phyloP scores from a whole-genome alignment of 2,113 vertebrate species.

The Gobiocypris rarus region DNA sequence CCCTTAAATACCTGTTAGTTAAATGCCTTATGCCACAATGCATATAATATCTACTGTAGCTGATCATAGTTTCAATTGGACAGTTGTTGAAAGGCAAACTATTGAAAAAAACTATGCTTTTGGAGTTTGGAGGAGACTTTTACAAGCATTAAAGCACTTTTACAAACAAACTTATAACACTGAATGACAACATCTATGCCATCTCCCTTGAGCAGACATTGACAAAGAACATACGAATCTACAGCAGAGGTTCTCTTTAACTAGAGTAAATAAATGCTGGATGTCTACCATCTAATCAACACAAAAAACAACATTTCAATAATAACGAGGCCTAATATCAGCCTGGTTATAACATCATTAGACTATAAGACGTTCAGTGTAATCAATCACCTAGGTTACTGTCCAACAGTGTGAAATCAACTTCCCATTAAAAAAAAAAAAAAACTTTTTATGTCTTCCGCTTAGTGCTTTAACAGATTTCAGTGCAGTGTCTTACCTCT shows the following conservation, averaged over 20 bases:
- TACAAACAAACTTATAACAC: neutral
- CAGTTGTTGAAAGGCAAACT: neutral
- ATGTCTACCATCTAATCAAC: neutral
- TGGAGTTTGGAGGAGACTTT: neutral
- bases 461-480: neutral
- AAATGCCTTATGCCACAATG: neutral
- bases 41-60: neutral
- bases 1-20: neutral
- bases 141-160: neutral
- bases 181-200: neutral
- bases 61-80: neutral
- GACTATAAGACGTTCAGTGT: too few species aligned
- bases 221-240: neutral
- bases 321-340: neutral
- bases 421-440: neutral
- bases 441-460: neutral
- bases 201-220: neutral
- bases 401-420: neutral
- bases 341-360: too few species aligned
- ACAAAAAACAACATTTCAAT: neutral
- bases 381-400: neutral
- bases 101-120: neutral
- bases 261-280: neutral
- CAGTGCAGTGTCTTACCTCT: constrained; percentile 75
- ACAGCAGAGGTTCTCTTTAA: neutral